A percentile compares a stretch with the other conserved stretches of the same genome.
Evolutionary conservation across 2,888 invertebrate species (phyloP).

Genomic region (Carpatolechia fugitivella): DNA sequence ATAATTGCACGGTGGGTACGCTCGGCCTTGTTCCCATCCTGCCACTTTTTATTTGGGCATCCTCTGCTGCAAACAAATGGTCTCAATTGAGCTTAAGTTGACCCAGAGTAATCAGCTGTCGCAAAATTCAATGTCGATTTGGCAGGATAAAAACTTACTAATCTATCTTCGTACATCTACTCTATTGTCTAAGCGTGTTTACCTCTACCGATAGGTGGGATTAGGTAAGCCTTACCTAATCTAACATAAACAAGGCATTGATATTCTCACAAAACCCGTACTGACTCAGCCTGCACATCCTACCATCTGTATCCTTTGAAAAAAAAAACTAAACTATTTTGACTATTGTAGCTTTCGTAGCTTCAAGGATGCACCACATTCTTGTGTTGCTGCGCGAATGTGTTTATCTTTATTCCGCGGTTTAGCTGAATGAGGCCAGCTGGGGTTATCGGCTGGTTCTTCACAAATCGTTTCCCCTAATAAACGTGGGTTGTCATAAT

Average conservation of each 20-base stretch:
- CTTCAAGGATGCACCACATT: not conserved
- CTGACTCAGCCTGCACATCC: no score
- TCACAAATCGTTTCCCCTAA: slow-evolving; percentile 17
- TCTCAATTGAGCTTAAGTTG: slow-evolving; percentile 19
- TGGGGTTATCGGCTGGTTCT: slow-evolving; percentile 14
- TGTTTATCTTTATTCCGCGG: not conserved
- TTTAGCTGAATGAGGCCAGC: slow-evolving; percentile 9
- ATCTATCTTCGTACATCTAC: no score
- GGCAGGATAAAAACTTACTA: no score
- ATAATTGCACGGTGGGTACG: slow-evolving; percentile 17
- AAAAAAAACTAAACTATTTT: no score
- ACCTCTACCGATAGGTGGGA: no score
- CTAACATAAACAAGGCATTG: not conserved
- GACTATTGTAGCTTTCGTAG: no score
- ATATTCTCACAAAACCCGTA: no score
- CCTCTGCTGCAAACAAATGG: slow-evolving; percentile 19
- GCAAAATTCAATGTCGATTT: not conserved
- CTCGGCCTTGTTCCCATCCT: slow-evolving; percentile 36
- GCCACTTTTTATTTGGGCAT: slow-evolving; percentile 28
- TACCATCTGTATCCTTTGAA: no score
- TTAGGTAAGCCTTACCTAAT: no score
- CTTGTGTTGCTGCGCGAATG: not conserved
- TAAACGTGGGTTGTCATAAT: slow-evolving; percentile 35
- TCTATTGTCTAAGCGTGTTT: no score
- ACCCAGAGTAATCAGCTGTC: not conserved